phyloP scores from a whole-genome alignment of 2,797 vertebrate genomes.

The Serranus cabrilla region DNA sequence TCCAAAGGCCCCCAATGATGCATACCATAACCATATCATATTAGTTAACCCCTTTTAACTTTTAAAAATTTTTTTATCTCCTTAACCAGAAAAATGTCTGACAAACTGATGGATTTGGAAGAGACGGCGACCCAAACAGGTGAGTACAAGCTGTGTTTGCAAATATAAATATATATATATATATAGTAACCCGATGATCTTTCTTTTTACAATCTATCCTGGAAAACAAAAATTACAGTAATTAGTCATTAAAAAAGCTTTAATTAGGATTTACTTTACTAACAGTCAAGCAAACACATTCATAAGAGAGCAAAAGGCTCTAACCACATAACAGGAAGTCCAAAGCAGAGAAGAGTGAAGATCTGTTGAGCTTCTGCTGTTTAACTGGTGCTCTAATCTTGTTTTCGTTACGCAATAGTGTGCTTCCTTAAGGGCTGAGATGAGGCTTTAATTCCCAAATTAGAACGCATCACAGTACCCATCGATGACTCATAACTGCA shows the following conservation, averaged over 20 bases:
- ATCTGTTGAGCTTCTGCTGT: slow-evolving; percentile 32
- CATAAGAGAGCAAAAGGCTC: neutral
- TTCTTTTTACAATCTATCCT: no score
- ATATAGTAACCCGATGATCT: no score
- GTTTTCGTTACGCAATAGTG: slow-evolving; percentile 66
- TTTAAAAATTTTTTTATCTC: no score
- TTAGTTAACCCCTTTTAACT: neutral
- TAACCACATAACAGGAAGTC: slow-evolving; percentile 8
- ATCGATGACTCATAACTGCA: slow-evolving; percentile 1
- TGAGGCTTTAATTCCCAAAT: slow-evolving; percentile 53
- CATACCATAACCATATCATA: neutral
- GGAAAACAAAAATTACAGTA: neutral
- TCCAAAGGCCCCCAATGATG: neutral
- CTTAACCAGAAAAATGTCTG: slow-evolving; percentile 78
- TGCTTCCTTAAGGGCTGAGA: slow-evolving; percentile 31
- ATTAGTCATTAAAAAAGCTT: neutral
- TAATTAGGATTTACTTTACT: neutral
- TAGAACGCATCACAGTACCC: slow-evolving; percentile 26
- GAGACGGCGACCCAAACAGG: slow-evolving; percentile 92
- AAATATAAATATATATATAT: no score
- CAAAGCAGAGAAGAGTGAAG: slow-evolving; percentile 7
- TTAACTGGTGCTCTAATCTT: slow-evolving; percentile 67
- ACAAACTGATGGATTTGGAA: slow-evolving; percentile 86
- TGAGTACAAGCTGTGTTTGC: slow-evolving; percentile 69
- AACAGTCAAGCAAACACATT: neutral